phyloP scores from a whole-genome alignment of 2,113 vertebrate genomes.

The Prietella phreatophila region DNA sequence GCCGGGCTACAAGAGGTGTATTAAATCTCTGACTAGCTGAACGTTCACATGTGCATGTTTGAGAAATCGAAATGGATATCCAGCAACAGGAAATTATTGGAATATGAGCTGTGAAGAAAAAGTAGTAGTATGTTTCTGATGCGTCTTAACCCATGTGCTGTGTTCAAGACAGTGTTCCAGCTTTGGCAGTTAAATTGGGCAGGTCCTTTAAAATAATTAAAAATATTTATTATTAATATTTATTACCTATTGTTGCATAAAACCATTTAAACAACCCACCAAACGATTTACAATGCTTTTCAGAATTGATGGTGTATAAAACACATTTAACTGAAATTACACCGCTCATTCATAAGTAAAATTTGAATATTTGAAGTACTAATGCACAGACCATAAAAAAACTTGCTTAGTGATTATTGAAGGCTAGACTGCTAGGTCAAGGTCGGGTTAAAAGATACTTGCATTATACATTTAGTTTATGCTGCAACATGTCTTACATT shows the following conservation, averaged over 20 bases:
- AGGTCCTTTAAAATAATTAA: background rate
- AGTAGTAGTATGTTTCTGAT: background rate
- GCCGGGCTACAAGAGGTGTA: background rate
- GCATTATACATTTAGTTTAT: background rate
- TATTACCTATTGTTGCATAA: background rate
- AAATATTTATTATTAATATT: background rate
- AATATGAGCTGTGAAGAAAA: background rate
- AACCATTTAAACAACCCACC: background rate
- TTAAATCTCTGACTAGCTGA: background rate
- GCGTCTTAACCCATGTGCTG: background rate
- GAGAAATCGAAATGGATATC: background rate
- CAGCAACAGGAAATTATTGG: too few species aligned
- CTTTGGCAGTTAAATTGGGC: background rate
- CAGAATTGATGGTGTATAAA: background rate
- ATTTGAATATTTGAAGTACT: background rate
- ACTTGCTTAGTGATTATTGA: background rate
- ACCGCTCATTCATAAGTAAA: background rate
- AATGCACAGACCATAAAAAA: background rate
- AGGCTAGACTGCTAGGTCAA: background rate
- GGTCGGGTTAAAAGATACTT: background rate
- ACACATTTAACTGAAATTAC: background rate
- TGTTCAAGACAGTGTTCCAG: background rate
- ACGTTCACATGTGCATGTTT: background rate
- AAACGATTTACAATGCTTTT: background rate
- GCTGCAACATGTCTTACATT: background rate